Percentiles rank a stretch among this genome's conserved stretches.
Evolutionary conservation across 2,888 invertebrate species (phyloP).

Genomic region (Drosophila barbarae): DNA sequence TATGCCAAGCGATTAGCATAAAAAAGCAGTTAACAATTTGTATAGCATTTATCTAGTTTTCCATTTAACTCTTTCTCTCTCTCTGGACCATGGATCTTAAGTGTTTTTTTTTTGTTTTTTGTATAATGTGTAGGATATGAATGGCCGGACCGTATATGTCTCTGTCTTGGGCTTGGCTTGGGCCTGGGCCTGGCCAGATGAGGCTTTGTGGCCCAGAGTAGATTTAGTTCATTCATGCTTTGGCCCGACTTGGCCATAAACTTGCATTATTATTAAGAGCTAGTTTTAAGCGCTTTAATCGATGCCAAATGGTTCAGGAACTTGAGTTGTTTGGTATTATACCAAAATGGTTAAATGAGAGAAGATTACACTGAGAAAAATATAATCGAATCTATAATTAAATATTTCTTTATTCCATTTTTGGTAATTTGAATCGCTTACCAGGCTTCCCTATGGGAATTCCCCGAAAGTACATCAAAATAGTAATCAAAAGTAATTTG

Average conservation of each 20-base stretch:
- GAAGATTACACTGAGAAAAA: not conserved
- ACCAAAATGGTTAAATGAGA: not conserved
- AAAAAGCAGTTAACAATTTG: conserved; percentile 75
- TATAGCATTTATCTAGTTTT: conserved; percentile 74
- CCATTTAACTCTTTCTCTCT: conserved; percentile 39
- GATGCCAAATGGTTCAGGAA: conserved; percentile 3
- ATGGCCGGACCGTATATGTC: conserved; percentile 39
- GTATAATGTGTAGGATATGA: conserved; percentile 53
- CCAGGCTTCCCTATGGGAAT: conserved; percentile 49
- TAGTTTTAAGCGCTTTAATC: conserved; percentile 19
- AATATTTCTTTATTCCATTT: conserved; percentile 51
- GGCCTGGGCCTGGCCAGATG: not conserved
- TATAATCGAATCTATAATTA: conserved; percentile 37
- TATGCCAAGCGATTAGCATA: conserved; percentile 63
- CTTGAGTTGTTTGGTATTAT: not conserved
- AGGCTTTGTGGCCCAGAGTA: conserved; percentile 13
- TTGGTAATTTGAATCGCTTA: conserved; percentile 64
- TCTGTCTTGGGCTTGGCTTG: conserved; percentile 18
- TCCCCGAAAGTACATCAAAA: conserved; percentile 64
- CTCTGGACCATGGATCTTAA: conserved; percentile 48
- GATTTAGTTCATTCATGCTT: conserved; percentile 37
- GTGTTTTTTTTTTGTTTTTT: conserved; percentile 58
- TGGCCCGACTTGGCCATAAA: conserved; percentile 25
- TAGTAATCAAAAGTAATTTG: conserved; percentile 71
- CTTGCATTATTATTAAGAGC: conserved; percentile 31